Evolutionary conservation across 2,797 vertebrate genomes (phyloP), one percentile per base, ranked within the genome.

Genomic region (Cyprinodon diabolis): DNA sequence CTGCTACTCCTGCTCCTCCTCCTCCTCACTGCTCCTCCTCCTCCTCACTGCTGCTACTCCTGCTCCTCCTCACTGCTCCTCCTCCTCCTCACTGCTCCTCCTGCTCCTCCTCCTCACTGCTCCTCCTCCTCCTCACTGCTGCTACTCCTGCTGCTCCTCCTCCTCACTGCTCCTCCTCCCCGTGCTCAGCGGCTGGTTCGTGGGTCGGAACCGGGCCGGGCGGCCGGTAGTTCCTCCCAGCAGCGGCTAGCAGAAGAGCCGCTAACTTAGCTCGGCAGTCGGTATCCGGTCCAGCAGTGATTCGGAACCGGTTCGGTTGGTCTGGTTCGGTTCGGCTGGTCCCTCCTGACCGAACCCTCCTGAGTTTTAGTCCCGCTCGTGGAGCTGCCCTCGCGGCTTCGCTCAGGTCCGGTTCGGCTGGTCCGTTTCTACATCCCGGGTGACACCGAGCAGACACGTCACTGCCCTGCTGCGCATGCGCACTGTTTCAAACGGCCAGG

Each of bases 401-500:
- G 9, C 25, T 30, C 13, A 54, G 14, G 11, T 9, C 43, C 49
- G 1, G 7, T 5, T 52, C n/a, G 12, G 25, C 14, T 23, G 14
- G 51, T 66, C 6, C 85, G 80, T 86, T 72, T 82, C 78, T 1
- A 73, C 90, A 80, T 87, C 86, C 81, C 62, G 81, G 84, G 85
- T 90, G 91, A 94, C 92, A 86, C 85, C 70, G 68, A 74, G 6
- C 57, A 66, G 84, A 88, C 86, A 75, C 92, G 91, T 92, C 91
- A 92, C 65, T 0, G 3, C 10, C 1, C 0, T 0, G 74, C 91
- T 0, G 72, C 91, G 90, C 93, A 88, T 88, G 92, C 91, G 91
- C 83, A 85, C 52, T 66, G 48, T 1, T 35, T 51, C 4, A 17
- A 62, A 62, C 58, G 40, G 35, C 17, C 58, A 0, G 19, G 58